Conservation (phyloP, 2,797 vertebrate genomes). For the Hoplostethus atlanticus region DNA sequence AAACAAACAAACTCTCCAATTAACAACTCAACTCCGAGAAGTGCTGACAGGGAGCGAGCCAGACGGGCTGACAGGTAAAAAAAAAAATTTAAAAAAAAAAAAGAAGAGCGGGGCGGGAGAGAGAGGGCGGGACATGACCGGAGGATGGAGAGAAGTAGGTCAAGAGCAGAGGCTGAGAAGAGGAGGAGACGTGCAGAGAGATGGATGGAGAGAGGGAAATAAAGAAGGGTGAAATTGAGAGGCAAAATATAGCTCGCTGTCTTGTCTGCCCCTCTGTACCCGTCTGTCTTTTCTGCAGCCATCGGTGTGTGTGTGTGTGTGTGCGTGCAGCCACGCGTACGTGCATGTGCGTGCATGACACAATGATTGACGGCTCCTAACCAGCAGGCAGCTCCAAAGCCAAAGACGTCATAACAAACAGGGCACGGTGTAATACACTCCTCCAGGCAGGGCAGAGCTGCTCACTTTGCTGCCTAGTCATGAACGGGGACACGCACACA, state of each 20-base stretch:
- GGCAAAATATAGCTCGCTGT: constrained; percentile 15
- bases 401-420: constrained; percentile 76
- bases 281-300: background rate
- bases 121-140: constrained; percentile 47
- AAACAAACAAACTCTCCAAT: constrained; percentile 60
- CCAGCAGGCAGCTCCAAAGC: constrained; percentile 68
- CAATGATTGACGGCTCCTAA: constrained; percentile 78
- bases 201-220: constrained; percentile 48
- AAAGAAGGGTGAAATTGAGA: constrained; percentile 34
- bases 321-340: constrained; percentile 8
- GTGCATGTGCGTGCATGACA: constrained; percentile 40
- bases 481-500: constrained; percentile 26
- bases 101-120: constrained; percentile 11
- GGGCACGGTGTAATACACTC: constrained; percentile 76
- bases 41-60: constrained; percentile 45
- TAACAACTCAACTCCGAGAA: constrained; percentile 35
- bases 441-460: constrained; percentile 56
- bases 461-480: constrained; percentile 60
- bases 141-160: constrained; percentile 83
- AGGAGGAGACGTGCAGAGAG: constrained; percentile 44
- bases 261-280: constrained; percentile 20
- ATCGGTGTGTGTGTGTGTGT: constrained; percentile 5
- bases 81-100: constrained; percentile 27
- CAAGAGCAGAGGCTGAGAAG: constrained; percentile 68
- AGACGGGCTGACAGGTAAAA: constrained; percentile 51